Evolutionary conservation across 1,140 invertebrate genomes (phyloP).

Genomic region (Carposina sasakii): DNA sequence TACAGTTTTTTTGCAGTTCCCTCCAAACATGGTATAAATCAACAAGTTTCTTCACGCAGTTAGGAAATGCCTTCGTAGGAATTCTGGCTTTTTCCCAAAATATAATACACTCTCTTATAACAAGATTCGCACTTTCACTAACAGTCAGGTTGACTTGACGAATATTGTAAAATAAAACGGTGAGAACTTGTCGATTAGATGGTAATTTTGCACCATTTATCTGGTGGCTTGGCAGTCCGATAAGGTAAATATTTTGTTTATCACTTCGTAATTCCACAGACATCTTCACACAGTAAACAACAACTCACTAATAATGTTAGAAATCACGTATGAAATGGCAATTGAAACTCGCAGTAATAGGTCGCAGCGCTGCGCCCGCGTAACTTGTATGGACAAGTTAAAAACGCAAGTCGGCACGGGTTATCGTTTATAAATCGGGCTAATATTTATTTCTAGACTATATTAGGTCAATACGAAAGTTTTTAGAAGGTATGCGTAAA

Average conservation of each 20-base stretch:
- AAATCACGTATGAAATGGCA: background rate
- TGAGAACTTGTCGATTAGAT: conserved; percentile 33
- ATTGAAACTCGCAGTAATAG: background rate
- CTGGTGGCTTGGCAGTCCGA: conserved; percentile 15
- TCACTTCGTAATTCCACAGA: background rate
- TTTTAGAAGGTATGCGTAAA: no score
- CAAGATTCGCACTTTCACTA: conserved; percentile 37
- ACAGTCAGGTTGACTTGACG: conserved; percentile 32
- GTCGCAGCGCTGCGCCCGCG: background rate
- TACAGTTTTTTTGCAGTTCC: no score
- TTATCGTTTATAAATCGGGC: no score
- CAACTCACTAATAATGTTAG: background rate
- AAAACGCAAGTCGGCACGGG: conserved; percentile 1
- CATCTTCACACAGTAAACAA: background rate
- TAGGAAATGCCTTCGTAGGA: conserved; percentile 27
- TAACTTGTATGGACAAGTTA: conserved; percentile 2
- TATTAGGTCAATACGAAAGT: no score
- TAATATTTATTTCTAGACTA: no score
- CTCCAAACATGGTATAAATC: no score
- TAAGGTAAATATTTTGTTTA: background rate
- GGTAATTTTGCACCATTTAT: conserved; percentile 38
- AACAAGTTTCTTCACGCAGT: no score
- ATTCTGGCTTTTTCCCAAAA: conserved; percentile 35
- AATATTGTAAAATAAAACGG: conserved; percentile 39
- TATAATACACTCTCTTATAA: conserved; percentile 30